Conservation (phyloP, 37 sponge, comb jelly and placozoan genomes). For the Dysidea cf. avara region DNA sequence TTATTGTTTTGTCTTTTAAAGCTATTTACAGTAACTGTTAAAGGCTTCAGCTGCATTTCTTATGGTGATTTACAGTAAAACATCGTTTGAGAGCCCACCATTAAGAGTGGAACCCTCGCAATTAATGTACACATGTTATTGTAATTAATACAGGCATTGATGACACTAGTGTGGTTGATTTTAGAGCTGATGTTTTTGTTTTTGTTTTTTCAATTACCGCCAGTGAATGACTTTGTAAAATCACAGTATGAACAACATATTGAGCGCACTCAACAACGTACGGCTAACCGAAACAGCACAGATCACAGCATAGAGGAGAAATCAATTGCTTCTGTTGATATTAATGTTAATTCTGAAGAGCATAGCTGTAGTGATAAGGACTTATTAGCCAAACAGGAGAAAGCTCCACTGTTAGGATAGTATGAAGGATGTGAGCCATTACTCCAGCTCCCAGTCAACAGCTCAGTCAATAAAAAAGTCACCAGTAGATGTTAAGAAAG, state of each 20-base stretch:
- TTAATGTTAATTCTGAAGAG: too few relatives aligned
- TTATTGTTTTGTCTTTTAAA: too few relatives aligned
- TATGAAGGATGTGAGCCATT: background rate
- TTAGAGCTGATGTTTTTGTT: constrained; percentile 67
- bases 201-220: constrained; percentile 56
- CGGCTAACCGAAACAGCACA: too few relatives aligned
- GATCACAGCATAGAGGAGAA: too few relatives aligned
- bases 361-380: too few relatives aligned
- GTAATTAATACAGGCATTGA: constrained; percentile 38
- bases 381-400: background rate
- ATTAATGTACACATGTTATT: background rate
- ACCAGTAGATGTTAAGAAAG: too few relatives aligned
- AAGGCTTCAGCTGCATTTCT: constrained; percentile 59
- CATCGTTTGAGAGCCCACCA: too few relatives aligned
- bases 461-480: too few relatives aligned
- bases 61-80: too few relatives aligned
- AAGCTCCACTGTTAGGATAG: background rate
- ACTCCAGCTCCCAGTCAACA: background rate
- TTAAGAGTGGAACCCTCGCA: too few relatives aligned
- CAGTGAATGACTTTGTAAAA: constrained; percentile 10
- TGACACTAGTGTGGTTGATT: constrained; percentile 62
- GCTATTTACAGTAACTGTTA: constrained; percentile 51
- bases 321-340: too few relatives aligned
- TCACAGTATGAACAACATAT: background rate
- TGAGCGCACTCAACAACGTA: too few relatives aligned